Percentiles rank a stretch among this genome's conserved stretches.
These are phyloP conservation scores for Acholoe squamosa DNA, from an alignment of 2,888 invertebrate species.

Conservation along the genomic window DNA sequence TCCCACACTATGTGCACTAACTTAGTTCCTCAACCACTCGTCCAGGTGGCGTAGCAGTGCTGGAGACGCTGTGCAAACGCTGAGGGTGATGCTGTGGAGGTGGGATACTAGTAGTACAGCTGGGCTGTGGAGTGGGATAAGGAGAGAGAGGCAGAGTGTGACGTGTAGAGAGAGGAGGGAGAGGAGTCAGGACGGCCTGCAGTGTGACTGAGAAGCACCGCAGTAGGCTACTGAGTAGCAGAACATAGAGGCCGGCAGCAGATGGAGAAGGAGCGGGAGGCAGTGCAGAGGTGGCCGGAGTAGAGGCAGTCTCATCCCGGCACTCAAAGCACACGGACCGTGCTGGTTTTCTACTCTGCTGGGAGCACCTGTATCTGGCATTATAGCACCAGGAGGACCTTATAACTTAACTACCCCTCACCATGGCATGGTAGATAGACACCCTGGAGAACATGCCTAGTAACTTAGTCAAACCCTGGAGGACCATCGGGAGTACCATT, in stretches of 20 bases:
- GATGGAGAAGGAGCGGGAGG: background rate
- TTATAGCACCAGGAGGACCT: no score
- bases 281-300: background rate
- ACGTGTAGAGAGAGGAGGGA: background rate
- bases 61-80: background rate
- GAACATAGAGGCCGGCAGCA: no score
- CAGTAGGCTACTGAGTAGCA: no score
- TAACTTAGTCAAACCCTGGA: no score
- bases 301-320: background rate
- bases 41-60: slow-evolving; percentile 52
- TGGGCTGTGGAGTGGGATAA: background rate
- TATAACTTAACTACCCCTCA: no score
- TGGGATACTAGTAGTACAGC: no score
- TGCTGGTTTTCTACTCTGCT: no score
- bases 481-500: no score
- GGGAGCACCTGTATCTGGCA: no score
- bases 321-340: background rate
- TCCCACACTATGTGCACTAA: background rate
- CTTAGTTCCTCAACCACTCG: background rate
- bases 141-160: slow-evolving; percentile 2
- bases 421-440: no score
- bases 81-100: background rate
- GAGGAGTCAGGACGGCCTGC: background rate
- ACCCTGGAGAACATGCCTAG: no score
- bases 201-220: no score